A percentile compares a stretch with the other conserved stretches of the same genome.
Evolutionary conservation across 2,888 invertebrate species (phyloP).

Genomic region (Drosophila algonquin): DNA sequence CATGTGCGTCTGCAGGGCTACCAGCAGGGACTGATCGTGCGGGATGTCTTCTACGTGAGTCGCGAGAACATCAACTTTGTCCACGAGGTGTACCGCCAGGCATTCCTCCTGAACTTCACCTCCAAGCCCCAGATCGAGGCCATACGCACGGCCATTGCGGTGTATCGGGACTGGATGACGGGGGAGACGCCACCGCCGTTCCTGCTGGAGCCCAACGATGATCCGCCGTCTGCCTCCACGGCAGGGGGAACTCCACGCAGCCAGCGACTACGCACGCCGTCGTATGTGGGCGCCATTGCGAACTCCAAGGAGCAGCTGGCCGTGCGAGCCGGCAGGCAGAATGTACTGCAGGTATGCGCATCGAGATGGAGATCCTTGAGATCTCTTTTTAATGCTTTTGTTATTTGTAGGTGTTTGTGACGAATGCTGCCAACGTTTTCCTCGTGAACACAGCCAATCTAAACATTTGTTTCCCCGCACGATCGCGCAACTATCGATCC

Average conservation of each 20-base stretch:
- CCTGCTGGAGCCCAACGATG: slow-evolving; percentile 88
- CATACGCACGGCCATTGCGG: slow-evolving; percentile 93
- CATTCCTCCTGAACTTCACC: slow-evolving; percentile 93
- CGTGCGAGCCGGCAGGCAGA: slow-evolving; percentile 93
- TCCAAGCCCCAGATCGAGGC: slow-evolving; percentile 91
- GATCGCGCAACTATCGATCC: slow-evolving; percentile 86
- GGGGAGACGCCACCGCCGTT: slow-evolving; percentile 92
- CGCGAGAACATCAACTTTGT: slow-evolving; percentile 97
- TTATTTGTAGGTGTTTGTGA: slow-evolving; percentile 88
- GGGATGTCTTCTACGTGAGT: slow-evolving; percentile 93
- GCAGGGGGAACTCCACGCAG: slow-evolving; percentile 84
- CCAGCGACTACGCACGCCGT: slow-evolving; percentile 90
- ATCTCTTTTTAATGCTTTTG: neutral
- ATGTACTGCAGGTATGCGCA: slow-evolving; percentile 71
- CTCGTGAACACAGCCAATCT: slow-evolving; percentile 86
- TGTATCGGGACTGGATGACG: slow-evolving; percentile 98
- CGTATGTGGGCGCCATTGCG: slow-evolving; percentile 89
- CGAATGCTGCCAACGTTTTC: slow-evolving; percentile 97
- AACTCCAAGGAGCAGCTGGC: slow-evolving; percentile 91
- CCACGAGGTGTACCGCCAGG: slow-evolving; percentile 96
- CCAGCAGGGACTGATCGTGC: slow-evolving; percentile 87
- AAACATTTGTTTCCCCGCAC: slow-evolving; percentile 86
- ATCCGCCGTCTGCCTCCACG: slow-evolving; percentile 51
- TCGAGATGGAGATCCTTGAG: neutral
- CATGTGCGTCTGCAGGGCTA: slow-evolving; percentile 80